Evolutionary conservation across 1,140 invertebrate genomes (phyloP), one percentile per base, ranked within the genome.

Genomic region (Chelonus insularis): DNA sequence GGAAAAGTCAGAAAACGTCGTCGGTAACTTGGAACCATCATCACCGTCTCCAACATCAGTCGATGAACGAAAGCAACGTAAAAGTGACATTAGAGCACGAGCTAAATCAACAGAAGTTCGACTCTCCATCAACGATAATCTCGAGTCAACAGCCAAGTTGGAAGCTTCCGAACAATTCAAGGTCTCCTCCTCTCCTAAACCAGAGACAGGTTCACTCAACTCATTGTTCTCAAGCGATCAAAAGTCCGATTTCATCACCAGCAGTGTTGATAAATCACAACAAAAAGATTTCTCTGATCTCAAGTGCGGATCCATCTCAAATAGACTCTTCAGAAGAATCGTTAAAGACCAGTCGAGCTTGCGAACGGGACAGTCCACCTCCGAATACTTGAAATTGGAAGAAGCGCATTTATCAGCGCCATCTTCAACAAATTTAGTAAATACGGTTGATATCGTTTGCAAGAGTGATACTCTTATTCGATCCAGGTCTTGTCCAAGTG

Each of bases 321-420:
- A 57, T 12, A 23, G 60, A 32, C 60, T 39, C 36, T 41, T 12
- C 11, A 21, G 43, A 37, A 34, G 29, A 23, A 11, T 23, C 39
- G 32, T 25, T 18, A 16, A 62, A 34, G 48, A 57, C 36, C 32
- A 36, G 45, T 29, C 29, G 39, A 12, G 23, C 14, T 11, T 37
- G 25, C 41, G 52, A 51, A 36, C 67, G 59, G 32, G 68, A 67
- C 36, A 65, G 60, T 25, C 58, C 68, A 57, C 41, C 50, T 62
- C 67, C 69, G 73, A 79, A 70, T 66, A 79, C 77, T 72, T 82
- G 78, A 81, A 82, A 82, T 77, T 82, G 80, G 80, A 82, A 81
- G 80, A 82, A 81, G 75, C 78, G 76, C 78, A 81, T 81, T 56
- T 82, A 76, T 57, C 80, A 81, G 74, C 79, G 78, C 75, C 80